phyloP scores from a whole-genome alignment of 2,888 invertebrate species.

The Panopea generosa region DNA sequence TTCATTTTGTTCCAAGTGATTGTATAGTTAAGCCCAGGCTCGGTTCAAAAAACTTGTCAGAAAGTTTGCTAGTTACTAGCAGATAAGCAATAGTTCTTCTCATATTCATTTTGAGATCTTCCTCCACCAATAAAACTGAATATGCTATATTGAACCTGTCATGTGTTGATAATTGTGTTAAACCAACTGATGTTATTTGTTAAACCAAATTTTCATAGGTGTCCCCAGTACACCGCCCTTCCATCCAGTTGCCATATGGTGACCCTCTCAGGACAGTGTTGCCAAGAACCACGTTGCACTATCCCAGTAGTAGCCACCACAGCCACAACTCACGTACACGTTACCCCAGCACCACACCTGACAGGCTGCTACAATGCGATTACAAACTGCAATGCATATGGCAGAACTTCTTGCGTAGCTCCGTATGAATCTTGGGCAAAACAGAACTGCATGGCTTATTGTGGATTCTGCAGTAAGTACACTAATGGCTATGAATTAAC shows the following conservation, averaged over 20 bases:
- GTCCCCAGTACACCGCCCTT: slow-evolving; percentile 66
- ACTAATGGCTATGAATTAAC: no score
- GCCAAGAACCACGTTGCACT: slow-evolving; percentile 64
- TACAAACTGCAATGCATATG: slow-evolving; percentile 68
- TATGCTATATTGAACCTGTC: no score
- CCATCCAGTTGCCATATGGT: slow-evolving; percentile 66
- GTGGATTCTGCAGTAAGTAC: slow-evolving; percentile 72
- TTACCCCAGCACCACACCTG: slow-evolving; percentile 41
- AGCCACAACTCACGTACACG: slow-evolving; percentile 23
- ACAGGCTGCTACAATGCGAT: slow-evolving; percentile 65
- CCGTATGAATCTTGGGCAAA: slow-evolving; percentile 69
- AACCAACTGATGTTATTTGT: no score
- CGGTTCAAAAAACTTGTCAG: no score
- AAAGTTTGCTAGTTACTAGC: no score
- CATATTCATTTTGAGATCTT: no score
- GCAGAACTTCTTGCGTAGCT: slow-evolving; percentile 57
- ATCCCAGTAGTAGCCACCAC: slow-evolving; percentile 21
- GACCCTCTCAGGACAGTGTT: slow-evolving; percentile 70
- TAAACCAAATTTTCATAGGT: slow-evolving; percentile 44
- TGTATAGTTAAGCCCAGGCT: no score
- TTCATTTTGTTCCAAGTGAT: no score
- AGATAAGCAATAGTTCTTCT: no score
- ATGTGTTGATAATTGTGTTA: no score
- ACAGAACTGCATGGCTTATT: slow-evolving; percentile 69
- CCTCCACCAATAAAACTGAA: no score